Evolutionary conservation across 1,140 invertebrate species (phyloP), one percentile per base, ranked within the genome.

Genomic region (Papilio machaon): DNA sequence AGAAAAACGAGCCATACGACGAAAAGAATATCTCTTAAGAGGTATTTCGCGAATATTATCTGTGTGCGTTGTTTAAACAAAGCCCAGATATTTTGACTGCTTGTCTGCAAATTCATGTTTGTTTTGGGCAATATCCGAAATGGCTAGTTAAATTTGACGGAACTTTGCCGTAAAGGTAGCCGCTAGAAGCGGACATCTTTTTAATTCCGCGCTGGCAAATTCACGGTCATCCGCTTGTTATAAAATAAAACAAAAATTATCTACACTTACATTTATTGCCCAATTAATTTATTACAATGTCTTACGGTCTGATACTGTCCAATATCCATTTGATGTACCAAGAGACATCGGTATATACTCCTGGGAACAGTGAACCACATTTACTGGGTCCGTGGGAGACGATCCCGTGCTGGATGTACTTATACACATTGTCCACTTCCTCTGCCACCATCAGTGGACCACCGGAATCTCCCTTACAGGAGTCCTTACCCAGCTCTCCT

Each of bases 401-500:
- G 11, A 85, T 54, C 1, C 85, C 85, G 38, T 82, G 80, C 70
- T 85, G 83, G 5, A 85, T 64, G 30, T 78, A 85, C 78, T 79
- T 80, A 15, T 30, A 49, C 1, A 77, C 52, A 7, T 49, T 76
- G 17, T 79, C 75, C 15, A 79, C 81, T 23, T 35, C 11, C 3
- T 38, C 67, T 80, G 81, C 64, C 8, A 84, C 43, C 79, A 85
- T 82, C 35, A 85, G 73, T 10, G 85, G 85, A 5, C 85, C 85
- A 1, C 85, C 85, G 11, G 84, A 79, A 35, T 79, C 77, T 23
- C 77, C 77, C 43, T 15, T 79, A 58, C 77, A 79, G 0, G 77
- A 79, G 11, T 79, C 77, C 23, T 79, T 79, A 38, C 58, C 77
- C 9, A 64, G n/a, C 60, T 67, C 58, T 47, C 77, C 77, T 10